Percentiles rank a stretch among this genome's conserved stretches.
Evolutionary conservation across 2,797 vertebrate genomes (phyloP).

Genomic region (Molossus alvarezi): DNA sequence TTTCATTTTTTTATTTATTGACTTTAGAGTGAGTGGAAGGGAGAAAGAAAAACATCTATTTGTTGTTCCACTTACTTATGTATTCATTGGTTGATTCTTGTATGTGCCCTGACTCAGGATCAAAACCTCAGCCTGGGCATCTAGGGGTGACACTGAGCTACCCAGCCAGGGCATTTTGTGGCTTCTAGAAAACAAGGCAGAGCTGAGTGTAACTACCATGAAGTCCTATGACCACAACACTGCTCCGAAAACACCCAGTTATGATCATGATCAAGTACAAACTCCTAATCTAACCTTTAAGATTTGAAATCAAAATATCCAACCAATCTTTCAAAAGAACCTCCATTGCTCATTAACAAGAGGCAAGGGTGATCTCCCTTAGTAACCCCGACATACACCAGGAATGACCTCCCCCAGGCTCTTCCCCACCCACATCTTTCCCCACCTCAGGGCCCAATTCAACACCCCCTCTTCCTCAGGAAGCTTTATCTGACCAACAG

Average conservation of each 20-base stretch:
- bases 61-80: background rate
- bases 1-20: background rate
- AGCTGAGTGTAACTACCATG: background rate
- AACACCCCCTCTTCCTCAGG: background rate
- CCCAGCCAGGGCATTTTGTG: background rate
- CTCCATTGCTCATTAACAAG: conserved; percentile 21
- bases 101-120: background rate
- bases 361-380: background rate
- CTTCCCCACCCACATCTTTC: background rate
- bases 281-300: background rate
- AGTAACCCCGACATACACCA: background rate
- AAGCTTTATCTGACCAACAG: background rate
- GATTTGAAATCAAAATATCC: conserved; percentile 45
- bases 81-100: background rate
- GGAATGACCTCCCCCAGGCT: background rate
- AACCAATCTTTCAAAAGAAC: background rate
- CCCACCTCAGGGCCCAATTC: background rate
- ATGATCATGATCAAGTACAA: background rate
- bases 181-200: conserved; percentile 30
- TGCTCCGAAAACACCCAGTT: conserved; percentile 16
- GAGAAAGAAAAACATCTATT: background rate
- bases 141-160: background rate
- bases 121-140: background rate
- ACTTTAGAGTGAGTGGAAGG: background rate
- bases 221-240: background rate